Evolutionary conservation across 2,888 invertebrate species (phyloP).

Genomic region (Archips crataeganus): DNA sequence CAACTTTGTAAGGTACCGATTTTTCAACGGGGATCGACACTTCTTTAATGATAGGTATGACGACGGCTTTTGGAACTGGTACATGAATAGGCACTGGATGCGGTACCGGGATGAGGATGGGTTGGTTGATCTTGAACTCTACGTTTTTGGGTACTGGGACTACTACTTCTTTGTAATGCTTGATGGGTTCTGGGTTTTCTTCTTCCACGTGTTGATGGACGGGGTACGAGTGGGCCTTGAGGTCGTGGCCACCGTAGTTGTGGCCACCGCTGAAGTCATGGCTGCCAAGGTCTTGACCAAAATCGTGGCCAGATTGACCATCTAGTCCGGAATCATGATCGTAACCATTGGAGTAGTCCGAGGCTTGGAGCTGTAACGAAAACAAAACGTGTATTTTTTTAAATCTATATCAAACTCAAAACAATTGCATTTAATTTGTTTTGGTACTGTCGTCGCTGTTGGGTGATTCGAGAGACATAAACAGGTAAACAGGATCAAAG

Average conservation of each 20-base stretch:
- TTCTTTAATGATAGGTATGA: constrained; percentile 89
- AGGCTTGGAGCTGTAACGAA: constrained; percentile 70
- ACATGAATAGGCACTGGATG: constrained; percentile 90
- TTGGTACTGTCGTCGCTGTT: too few relatives aligned
- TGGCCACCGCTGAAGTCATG: constrained; percentile 51
- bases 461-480: too few relatives aligned
- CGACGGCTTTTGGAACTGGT: constrained; percentile 89
- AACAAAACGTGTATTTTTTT: constrained; percentile 24
- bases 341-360: constrained; percentile 65
- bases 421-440: too few relatives aligned
- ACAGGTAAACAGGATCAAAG: too few relatives aligned
- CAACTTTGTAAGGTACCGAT: constrained; percentile 90
- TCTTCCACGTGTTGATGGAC: constrained; percentile 89
- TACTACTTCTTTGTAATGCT: constrained; percentile 89
- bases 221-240: constrained; percentile 81
- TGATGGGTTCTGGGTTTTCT: constrained; percentile 88
- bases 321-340: constrained; percentile 44
- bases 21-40: constrained; percentile 90
- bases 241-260: constrained; percentile 66
- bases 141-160: constrained; percentile 88
- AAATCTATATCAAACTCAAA: too few relatives aligned
- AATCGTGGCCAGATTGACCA: constrained; percentile 43
- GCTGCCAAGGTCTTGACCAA: constrained; percentile 52
- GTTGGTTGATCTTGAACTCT: constrained; percentile 85
- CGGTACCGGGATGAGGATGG: constrained; percentile 85